These are phyloP conservation scores for Apis cerana DNA, from an alignment of 1,140 invertebrate species.

Conservation along the genomic window DNA sequence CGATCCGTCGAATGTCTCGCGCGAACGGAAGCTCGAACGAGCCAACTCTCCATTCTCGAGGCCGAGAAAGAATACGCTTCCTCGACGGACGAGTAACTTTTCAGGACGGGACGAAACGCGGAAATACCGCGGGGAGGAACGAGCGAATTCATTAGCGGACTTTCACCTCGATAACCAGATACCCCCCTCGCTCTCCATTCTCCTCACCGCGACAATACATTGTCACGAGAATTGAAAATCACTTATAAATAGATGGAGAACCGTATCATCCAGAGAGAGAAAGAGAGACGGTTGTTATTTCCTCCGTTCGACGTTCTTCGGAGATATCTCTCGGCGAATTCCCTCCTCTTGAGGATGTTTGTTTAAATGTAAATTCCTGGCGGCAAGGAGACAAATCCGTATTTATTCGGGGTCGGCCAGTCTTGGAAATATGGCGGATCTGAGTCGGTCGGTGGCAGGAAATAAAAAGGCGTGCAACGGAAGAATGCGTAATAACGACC, in stretches of 20 bases:
- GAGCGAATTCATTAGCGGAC: constrained; percentile 24
- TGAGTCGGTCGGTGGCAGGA: neutral
- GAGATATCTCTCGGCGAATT: neutral
- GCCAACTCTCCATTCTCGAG: neutral
- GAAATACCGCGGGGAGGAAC: constrained; percentile 6
- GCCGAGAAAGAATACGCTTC: constrained; percentile 4
- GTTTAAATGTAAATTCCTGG: constrained; percentile 29
- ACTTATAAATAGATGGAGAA: constrained; percentile 14
- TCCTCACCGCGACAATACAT: neutral
- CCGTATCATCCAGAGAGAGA: neutral
- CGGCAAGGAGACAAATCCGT: constrained; percentile 18
- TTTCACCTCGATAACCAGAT: constrained; percentile 30
- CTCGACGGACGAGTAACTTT: constrained; percentile 8
- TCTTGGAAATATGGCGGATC: constrained; percentile 4
- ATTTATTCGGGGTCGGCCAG: constrained; percentile 28
- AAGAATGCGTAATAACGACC: constrained; percentile 21
- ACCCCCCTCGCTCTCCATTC: neutral
- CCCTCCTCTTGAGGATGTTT: neutral
- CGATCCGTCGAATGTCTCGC: neutral
- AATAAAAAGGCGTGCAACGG: constrained; percentile 31
- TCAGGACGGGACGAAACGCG: constrained; percentile 11
- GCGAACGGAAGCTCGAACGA: neutral
- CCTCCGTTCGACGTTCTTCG: neutral
- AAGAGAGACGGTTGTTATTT: neutral
- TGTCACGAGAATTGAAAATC: constrained; percentile 23